Conservation (phyloP, 2,113 vertebrate species). For the Pedionomus torquatus region DNA sequence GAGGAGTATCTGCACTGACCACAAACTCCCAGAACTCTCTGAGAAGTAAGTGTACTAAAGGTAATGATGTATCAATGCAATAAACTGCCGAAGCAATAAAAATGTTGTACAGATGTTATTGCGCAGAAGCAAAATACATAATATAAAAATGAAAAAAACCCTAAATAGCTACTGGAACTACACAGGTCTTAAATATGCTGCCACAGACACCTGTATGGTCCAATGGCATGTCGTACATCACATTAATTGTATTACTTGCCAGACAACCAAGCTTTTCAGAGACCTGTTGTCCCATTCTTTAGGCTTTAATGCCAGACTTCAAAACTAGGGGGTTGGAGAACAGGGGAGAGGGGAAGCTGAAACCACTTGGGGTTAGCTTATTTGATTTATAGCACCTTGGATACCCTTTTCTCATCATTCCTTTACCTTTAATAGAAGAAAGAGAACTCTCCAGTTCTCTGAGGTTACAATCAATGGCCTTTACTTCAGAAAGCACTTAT, state of each 20-base stretch:
- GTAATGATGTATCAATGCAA: background rate
- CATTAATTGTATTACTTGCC: background rate
- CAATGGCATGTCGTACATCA: background rate
- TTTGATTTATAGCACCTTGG: background rate
- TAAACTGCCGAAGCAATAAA: background rate
- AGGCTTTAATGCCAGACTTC: background rate
- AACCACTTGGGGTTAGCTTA: background rate
- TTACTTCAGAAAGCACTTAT: background rate
- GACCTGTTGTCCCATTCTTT: background rate
- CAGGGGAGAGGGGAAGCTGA: background rate
- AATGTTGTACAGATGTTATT: background rate
- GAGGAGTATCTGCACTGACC: background rate
- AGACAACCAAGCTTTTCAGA: background rate
- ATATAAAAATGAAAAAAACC: background rate
- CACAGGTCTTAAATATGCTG: background rate
- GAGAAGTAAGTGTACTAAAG: background rate
- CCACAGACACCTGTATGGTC: background rate
- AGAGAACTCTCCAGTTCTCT: background rate
- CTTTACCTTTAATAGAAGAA: background rate
- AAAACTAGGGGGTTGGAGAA: background rate
- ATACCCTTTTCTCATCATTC: background rate
- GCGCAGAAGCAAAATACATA: fast-evolving
- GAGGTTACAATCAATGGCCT: background rate
- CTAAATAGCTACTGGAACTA: constrained; percentile 3
- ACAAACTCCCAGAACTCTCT: background rate